Evolutionary conservation across 2,113 vertebrate genomes (phyloP).

Genomic region (Nettapus auritus): DNA sequence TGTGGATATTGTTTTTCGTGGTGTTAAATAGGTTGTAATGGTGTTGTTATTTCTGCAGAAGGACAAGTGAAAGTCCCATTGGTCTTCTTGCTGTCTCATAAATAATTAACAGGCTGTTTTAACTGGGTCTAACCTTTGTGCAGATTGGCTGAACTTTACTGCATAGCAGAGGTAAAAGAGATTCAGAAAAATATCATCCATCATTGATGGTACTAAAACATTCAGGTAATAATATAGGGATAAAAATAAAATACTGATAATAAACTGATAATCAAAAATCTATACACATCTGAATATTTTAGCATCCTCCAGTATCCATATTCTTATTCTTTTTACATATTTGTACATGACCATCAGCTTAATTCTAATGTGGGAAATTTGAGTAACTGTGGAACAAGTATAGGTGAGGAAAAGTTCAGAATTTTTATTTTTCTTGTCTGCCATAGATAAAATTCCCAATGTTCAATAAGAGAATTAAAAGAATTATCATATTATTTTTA

Average conservation of each 20-base stretch:
- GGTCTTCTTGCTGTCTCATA: conserved; percentile 74
- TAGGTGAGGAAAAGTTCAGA: neutral
- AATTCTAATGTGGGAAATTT: neutral
- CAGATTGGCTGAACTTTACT: conserved; percentile 30
- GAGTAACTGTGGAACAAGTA: neutral
- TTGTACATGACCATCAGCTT: neutral
- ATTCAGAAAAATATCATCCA: conserved; percentile 43
- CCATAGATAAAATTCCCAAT: neutral
- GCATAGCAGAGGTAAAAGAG: neutral
- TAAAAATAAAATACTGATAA: neutral
- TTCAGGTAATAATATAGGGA: neutral
- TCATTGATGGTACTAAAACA: conserved; percentile 36
- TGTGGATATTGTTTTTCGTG: conserved; percentile 71
- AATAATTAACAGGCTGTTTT: conserved; percentile 72
- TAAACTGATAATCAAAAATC: neutral
- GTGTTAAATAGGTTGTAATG: conserved; percentile 70
- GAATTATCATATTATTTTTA: neutral
- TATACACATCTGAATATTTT: neutral
- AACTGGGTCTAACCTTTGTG: conserved; percentile 68
- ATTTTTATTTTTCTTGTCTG: neutral
- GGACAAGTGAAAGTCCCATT: conserved; percentile 67
- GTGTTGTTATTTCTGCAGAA: conserved; percentile 63
- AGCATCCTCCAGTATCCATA: neutral
- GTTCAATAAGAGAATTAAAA: neutral
- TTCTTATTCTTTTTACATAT: neutral